phyloP scores from a whole-genome alignment of 2,797 vertebrate genomes.

The Oryzias dopingdopingensis region DNA sequence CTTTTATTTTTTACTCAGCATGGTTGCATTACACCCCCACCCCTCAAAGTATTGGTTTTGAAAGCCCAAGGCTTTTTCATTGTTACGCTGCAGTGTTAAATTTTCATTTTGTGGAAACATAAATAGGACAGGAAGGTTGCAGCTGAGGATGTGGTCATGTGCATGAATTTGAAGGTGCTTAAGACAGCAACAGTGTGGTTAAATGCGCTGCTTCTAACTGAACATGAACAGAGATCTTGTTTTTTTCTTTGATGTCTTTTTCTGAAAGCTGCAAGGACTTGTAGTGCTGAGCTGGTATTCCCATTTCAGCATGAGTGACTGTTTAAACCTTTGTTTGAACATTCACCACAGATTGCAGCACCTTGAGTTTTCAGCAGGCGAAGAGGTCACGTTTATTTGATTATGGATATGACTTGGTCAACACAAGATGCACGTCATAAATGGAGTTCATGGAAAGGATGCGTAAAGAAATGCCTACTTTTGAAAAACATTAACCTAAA shows the following conservation, averaged over 20 bases:
- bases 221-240: constrained; percentile 1
- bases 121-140: constrained; percentile 44
- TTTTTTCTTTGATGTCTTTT: background rate
- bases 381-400: constrained; percentile 40
- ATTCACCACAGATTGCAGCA: constrained; percentile 1
- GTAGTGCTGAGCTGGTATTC: constrained; percentile 1
- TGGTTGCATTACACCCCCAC: background rate
- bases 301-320: background rate
- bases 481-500: constrained; percentile 26
- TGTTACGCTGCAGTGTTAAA: constrained; percentile 1
- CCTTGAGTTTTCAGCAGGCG: constrained; percentile 20
- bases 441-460: constrained; percentile 38
- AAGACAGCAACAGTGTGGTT: constrained; percentile 5
- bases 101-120: constrained; percentile 37
- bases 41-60: constrained; percentile 2
- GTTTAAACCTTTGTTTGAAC: constrained; percentile 8
- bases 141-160: constrained; percentile 57
- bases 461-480: constrained; percentile 21
- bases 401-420: constrained; percentile 20
- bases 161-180: constrained; percentile 1
- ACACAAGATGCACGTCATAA: constrained; percentile 25
- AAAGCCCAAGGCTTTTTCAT: background rate
- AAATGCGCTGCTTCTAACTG: constrained; percentile 2
- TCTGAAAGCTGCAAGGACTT: background rate
- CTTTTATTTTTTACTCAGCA: background rate